These are phyloP conservation scores for Chloromyia formosa DNA, from an alignment of 2,888 invertebrate species.

Conservation along the genomic window DNA sequence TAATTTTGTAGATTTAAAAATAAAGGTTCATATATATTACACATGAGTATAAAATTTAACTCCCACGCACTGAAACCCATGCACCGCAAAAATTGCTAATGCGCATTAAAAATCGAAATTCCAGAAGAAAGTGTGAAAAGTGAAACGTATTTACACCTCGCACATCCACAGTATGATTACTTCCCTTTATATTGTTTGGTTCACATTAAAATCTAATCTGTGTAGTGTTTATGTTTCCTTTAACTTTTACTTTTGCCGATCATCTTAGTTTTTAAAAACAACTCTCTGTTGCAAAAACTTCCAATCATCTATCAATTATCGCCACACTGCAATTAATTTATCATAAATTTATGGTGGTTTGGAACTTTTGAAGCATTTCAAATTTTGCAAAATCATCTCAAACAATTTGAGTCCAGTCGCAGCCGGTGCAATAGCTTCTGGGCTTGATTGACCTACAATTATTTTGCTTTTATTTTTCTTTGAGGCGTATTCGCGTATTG, in stretches of 20 bases:
- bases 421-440: not conserved
- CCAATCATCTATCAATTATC: not conserved
- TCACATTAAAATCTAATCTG: no score
- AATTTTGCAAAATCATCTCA: not conserved
- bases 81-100: no score
- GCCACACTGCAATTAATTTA: not conserved
- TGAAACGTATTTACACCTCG: no score
- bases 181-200: no score
- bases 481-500: not conserved
- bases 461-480: not conserved
- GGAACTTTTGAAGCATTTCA: not conserved
- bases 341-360: not conserved
- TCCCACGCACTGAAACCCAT: no score
- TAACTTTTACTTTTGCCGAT: not conserved
- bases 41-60: no score
- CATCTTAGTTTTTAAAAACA: not conserved
- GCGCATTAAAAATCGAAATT: no score
- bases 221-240: not conserved
- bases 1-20: not conserved
- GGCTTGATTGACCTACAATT: constrained; percentile 5
- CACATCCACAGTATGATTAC: no score
- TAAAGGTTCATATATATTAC: no score
- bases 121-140: no score
- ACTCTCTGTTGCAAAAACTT: not conserved
- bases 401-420: not conserved